Conservation (phyloP, 2,888 invertebrate genomes). For the Pharmacophagus antenor region DNA sequence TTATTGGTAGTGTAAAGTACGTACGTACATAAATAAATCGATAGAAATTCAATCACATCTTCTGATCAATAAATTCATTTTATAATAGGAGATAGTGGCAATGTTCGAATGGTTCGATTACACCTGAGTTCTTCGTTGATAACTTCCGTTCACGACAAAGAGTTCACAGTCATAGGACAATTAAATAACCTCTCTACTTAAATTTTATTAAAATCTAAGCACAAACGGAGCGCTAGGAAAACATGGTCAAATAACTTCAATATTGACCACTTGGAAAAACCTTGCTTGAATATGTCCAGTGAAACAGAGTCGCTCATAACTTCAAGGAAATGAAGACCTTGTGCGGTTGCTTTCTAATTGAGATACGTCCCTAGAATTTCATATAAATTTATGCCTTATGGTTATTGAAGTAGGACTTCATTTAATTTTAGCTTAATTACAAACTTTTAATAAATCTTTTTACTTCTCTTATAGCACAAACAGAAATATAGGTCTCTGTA, state of each 20-base stretch:
- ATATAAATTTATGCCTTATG: neutral
- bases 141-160: too few species aligned
- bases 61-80: neutral
- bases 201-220: too few species aligned
- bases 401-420: neutral
- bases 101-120: neutral
- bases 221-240: too few species aligned
- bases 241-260: too few species aligned
- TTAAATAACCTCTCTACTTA: too few species aligned
- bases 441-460: neutral
- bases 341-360: neutral
- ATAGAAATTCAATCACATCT: neutral
- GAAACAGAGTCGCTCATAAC: neutral
- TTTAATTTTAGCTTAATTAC: neutral
- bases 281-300: neutral
- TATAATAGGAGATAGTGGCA: neutral
- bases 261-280: too few species aligned
- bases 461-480: neutral
- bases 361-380: neutral
- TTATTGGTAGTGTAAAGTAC: neutral
- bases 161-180: too few species aligned
- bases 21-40: neutral
- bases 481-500: neutral
- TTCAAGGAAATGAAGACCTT: neutral
- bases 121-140: neutral